Conservation (phyloP, 2,797 vertebrate genomes). For the Pseudomugil tenellus region DNA sequence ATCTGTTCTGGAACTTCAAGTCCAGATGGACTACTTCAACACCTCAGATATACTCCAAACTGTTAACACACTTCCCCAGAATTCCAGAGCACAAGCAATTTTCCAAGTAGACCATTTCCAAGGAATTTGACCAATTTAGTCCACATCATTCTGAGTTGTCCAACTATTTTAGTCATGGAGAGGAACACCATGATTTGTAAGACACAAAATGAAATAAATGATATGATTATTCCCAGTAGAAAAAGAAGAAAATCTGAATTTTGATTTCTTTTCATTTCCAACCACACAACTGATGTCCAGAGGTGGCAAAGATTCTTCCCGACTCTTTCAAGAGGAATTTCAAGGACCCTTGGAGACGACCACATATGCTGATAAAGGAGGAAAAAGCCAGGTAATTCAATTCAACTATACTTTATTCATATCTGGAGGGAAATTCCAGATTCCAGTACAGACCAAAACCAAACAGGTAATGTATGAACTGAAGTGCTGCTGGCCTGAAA, state of each 20-base stretch:
- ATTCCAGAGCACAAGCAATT: constrained; percentile 18
- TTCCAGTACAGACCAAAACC: too few species aligned
- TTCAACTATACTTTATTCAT: too few species aligned
- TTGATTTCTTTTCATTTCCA: constrained; percentile 11
- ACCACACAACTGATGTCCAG: constrained; percentile 60
- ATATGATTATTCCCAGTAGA: background rate
- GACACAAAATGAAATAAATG: background rate
- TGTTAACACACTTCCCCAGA: constrained; percentile 22
- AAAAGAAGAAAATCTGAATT: background rate
- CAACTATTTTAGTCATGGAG: background rate
- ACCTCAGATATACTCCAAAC: constrained; percentile 14
- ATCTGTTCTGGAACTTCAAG: constrained; percentile 49
- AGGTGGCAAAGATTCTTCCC: constrained; percentile 88
- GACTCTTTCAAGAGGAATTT: constrained; percentile 86
- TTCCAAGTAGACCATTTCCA: constrained; percentile 18
- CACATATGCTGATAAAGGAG: constrained; percentile 82
- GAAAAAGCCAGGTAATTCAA: constrained; percentile 86
- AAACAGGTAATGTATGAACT: too few species aligned
- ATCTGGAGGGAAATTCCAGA: too few species aligned
- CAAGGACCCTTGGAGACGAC: constrained; percentile 87
- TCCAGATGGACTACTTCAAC: constrained; percentile 56
- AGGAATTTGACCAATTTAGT: background rate
- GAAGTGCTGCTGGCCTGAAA: too few species aligned
- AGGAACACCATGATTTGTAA: background rate
- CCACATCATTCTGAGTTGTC: constrained; percentile 9